phyloP scores from a whole-genome alignment of 2,113 vertebrate genomes.

The Psophia crepitans region DNA sequence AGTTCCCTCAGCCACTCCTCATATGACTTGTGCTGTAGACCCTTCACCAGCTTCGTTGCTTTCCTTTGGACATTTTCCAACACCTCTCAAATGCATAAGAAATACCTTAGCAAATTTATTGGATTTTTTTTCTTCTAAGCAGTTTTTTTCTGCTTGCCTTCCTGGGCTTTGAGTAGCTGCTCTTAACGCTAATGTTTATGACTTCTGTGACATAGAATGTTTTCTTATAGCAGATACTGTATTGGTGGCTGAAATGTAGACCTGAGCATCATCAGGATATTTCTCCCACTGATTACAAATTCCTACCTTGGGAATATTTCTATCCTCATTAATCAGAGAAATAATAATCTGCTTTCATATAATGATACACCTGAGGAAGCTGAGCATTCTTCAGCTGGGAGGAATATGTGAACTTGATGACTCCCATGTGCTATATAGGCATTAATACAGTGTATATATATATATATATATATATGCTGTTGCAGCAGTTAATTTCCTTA shows the following conservation, averaged over 20 bases:
- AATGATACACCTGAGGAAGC: background rate
- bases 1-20: background rate
- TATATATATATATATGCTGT: no score
- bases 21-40: background rate
- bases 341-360: background rate
- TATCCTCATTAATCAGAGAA: background rate
- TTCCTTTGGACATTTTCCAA: background rate
- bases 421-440: background rate
- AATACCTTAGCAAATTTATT: background rate
- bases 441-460: background rate
- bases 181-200: background rate
- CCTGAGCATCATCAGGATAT: background rate
- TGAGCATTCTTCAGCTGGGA: background rate
- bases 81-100: background rate
- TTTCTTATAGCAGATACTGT: background rate
- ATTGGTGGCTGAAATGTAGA: background rate
- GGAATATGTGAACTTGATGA: background rate
- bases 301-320: background rate
- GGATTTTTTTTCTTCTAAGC: background rate
- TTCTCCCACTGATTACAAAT: background rate
- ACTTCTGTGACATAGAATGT: background rate
- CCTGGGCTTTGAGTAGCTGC: background rate
- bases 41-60: background rate
- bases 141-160: background rate
- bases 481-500: background rate